phyloP scores from a whole-genome alignment of 2,888 invertebrate species.

The Netelia inedita region DNA sequence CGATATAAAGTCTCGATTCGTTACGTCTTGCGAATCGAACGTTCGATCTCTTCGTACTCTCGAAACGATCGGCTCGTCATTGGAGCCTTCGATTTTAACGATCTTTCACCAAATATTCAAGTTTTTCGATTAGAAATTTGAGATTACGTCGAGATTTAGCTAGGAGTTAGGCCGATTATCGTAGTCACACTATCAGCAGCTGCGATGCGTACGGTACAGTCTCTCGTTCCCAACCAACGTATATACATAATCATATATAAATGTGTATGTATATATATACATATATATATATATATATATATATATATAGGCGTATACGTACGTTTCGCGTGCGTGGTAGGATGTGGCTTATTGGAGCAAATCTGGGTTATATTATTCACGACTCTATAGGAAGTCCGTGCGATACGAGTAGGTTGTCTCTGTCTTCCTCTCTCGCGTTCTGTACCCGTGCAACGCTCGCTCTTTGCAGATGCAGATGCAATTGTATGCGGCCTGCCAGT shows the following conservation, averaged over 20 bases:
- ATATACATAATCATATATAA: neutral
- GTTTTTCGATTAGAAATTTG: neutral
- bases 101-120: neutral
- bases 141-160: neutral
- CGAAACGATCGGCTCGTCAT: too few relatives aligned
- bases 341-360: conserved; percentile 83
- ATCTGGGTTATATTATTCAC: conserved; percentile 82
- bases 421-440: neutral
- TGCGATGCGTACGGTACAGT: neutral
- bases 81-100: neutral
- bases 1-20: too few relatives aligned
- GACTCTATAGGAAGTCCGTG: conserved; percentile 66
- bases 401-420: conserved; percentile 60
- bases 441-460: conserved; percentile 29
- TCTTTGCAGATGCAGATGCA: conserved; percentile 59
- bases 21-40: too few relatives aligned
- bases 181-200: neutral
- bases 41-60: too few relatives aligned
- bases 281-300: neutral
- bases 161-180: neutral
- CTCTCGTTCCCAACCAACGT: neutral
- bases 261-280: neutral
- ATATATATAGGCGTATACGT: conserved; percentile 32
- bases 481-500: conserved; percentile 61
- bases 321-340: conserved; percentile 72